phyloP scores from a whole-genome alignment of 2,797 vertebrate species.

The Florisuga fusca region DNA sequence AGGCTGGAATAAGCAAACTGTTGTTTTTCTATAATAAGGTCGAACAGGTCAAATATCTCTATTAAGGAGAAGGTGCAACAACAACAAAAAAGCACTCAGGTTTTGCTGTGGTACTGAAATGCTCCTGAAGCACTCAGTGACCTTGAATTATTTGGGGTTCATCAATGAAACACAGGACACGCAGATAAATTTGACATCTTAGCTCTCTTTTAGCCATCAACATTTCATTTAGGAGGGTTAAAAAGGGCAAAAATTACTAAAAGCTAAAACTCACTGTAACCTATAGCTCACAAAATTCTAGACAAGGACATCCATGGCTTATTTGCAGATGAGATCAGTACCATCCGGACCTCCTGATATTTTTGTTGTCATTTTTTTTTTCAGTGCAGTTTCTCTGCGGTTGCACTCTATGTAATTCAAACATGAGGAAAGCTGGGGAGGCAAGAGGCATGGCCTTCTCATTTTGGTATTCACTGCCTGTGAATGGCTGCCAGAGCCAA shows the following conservation, averaged over 20 bases:
- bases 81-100: not conserved
- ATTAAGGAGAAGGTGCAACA: not conserved
- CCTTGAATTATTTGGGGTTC: not conserved
- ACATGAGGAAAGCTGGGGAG: not conserved
- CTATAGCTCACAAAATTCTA: not conserved
- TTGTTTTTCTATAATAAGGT: not conserved
- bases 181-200: not conserved
- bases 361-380: not conserved
- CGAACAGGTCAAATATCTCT: not conserved
- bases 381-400: not conserved
- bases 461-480: not conserved
- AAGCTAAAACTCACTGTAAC: not conserved
- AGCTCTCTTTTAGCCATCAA: not conserved
- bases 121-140: not conserved
- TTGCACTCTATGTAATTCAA: not conserved
- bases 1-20: not conserved
- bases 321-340: not conserved
- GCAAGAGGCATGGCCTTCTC: not conserved
- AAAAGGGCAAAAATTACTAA: not conserved
- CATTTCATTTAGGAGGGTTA: not conserved
- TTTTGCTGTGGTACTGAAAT: not conserved
- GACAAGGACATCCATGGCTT: not conserved
- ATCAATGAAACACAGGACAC: not conserved
- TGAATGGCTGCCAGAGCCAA: not conserved
- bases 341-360: not conserved